These are phyloP conservation scores for Palythoa caribaeorum DNA, from an alignment of 92 coral and sea anemone species.

Conservation along the genomic window DNA sequence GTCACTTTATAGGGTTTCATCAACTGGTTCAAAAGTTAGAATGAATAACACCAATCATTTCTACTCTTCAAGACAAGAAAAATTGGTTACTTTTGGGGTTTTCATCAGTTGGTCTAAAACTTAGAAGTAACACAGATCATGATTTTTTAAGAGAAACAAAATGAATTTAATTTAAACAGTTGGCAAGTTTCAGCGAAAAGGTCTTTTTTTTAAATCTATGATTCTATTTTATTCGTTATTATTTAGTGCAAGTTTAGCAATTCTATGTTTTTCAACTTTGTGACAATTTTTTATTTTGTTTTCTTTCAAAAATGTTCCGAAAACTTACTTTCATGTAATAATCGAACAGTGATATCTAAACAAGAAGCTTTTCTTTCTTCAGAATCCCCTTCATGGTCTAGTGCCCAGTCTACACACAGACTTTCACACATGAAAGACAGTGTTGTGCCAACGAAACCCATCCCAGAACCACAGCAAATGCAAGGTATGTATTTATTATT, in stretches of 20 bases:
- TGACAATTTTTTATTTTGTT: neutral
- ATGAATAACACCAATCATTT: neutral
- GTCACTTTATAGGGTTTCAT: too few relatives aligned
- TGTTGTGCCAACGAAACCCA: conserved; percentile 81
- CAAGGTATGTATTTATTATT: conserved; percentile 59
- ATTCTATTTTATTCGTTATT: too few relatives aligned
- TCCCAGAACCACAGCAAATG: conserved; percentile 70
- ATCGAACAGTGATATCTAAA: neutral
- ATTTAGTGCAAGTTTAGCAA: neutral
- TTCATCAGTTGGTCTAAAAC: neutral
- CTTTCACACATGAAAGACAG: conserved; percentile 90
- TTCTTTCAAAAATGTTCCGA: neutral
- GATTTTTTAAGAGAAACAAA: neutral
- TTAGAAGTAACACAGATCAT: neutral
- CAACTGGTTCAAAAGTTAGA: neutral
- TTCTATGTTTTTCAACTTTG: neutral
- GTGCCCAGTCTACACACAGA: conserved; percentile 61
- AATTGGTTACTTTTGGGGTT: neutral
- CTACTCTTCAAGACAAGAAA: neutral
- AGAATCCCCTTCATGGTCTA: conserved; percentile 52
- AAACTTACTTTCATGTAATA: neutral
- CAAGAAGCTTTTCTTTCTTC: neutral
- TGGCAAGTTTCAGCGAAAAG: too few relatives aligned
- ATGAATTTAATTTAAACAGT: neutral
- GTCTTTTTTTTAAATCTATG: too few relatives aligned